Percentiles rank a stretch among this genome's conserved stretches.
These are phyloP conservation scores for Zootoca vivipara DNA, from an alignment of 2,113 vertebrate genomes.

Conservation along the genomic window DNA sequence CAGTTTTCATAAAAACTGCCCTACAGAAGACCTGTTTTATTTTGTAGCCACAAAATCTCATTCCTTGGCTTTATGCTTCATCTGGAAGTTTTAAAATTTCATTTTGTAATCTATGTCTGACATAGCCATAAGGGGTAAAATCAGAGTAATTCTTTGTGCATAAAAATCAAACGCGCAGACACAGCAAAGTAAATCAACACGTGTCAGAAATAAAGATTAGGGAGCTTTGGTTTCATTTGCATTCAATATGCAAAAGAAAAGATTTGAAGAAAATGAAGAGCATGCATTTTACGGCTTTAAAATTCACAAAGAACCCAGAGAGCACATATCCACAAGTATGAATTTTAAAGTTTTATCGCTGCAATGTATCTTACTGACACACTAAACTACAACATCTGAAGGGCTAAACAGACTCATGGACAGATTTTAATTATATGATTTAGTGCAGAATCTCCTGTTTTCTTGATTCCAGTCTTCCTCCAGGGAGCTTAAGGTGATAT, in stretches of 20 bases:
- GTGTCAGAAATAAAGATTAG: constrained; percentile 32
- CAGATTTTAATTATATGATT: not conserved
- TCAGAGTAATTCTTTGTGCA: not conserved
- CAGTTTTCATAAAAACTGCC: constrained; percentile 1
- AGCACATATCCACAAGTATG: not conserved
- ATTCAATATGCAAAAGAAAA: constrained; percentile 31
- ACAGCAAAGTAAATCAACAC: constrained; percentile 26
- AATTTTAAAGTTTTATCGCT: constrained; percentile 17
- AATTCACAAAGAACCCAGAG: not conserved
- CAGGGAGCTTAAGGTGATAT: too few relatives aligned
- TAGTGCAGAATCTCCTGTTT: too few relatives aligned
- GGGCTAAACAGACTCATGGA: not conserved
- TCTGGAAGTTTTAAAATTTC: constrained; percentile 30
- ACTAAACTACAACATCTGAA: not conserved
- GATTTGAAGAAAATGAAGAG: constrained; percentile 12
- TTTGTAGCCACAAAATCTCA: constrained; percentile 36
- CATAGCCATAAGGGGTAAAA: constrained; percentile 4
- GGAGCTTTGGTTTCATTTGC: constrained; percentile 36
- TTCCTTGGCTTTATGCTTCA: constrained; percentile 44
- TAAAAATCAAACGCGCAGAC: constrained; percentile 34
- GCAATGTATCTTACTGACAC: constrained; percentile 4
- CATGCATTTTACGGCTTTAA: not conserved
- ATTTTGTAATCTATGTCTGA: constrained; percentile 38
- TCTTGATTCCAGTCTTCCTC: too few relatives aligned
- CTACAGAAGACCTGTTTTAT: not conserved